Evolutionary conservation across 2,797 vertebrate species (phyloP), one percentile per base, ranked within the genome.

Genomic region (Spizella passerina): DNA sequence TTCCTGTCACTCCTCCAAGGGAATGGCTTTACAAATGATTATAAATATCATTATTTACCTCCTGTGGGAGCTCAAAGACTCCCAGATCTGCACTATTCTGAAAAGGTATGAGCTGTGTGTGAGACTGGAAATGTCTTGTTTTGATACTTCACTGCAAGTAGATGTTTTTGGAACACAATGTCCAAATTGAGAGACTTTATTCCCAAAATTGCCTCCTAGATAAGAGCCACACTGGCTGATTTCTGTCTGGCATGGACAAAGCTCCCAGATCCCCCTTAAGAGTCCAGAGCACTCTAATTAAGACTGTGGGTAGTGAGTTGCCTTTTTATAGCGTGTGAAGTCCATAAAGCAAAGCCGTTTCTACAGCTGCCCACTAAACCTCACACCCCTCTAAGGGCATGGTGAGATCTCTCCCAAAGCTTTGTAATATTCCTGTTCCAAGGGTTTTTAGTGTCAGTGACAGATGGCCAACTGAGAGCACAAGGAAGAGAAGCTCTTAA

Each of bases 281-380:
- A 91, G 72, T 36, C 57, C 79, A 87, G 72, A 49, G 47, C 61
- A 71, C 84, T 94, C 63, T 68, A 90, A 95, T 94, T 94, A 96
- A 92, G 72, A 64, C 29, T 77, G 41, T 57, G 61, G 50, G 24
- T 44, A 90, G 84, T n/a, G 19, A 88, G 80, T 39, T 94, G 86
- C 59, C 43, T 96, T 96, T 96, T 95, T 85, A 96, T n/a, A 87
- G 70, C 0, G 0, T 73, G 68, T 65, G 64, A 91, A 95, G 94
- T 93, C 93, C 90, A 96, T 93, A 96, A 95, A 91, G 60, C 70
- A 86, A 92, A 94, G 88, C 65, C 73, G 65, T 85, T 94, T 91
- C 87, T 49, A 70, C 47, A 73, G 75, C 90, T 93, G 71, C 81
- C 61, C 86, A 76, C 75, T 91, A 92, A 93, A 78, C 76, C 81